These are phyloP conservation scores for Tetranychus piercei DNA, from an alignment of 2,888 invertebrate species.

Conservation along the genomic window DNA sequence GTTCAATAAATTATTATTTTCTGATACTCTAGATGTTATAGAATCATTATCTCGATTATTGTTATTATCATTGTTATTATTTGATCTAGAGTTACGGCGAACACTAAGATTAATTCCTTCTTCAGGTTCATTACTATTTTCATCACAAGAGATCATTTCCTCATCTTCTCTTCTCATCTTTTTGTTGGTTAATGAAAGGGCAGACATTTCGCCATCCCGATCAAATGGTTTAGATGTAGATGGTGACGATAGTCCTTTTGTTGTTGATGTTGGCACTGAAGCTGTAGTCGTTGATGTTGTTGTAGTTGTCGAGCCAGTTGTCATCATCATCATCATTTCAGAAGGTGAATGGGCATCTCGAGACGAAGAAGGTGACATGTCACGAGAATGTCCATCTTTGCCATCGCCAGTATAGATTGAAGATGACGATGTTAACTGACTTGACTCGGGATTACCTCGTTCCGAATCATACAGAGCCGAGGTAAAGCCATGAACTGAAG, in stretches of 20 bases:
- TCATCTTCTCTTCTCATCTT: constrained; percentile 12
- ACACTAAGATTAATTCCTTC: constrained; percentile 8
- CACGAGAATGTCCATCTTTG: constrained; percentile 2
- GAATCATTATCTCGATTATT: constrained; percentile 23
- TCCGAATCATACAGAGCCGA: constrained; percentile 2
- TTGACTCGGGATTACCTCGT: constrained; percentile 11
- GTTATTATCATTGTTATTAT: constrained; percentile 21
- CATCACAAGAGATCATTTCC: background rate
- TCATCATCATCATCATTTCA: constrained; percentile 5
- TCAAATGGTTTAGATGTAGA: background rate
- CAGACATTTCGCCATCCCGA: background rate
- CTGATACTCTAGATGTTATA: constrained; percentile 13
- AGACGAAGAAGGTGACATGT: background rate
- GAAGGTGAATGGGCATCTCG: constrained; percentile 1
- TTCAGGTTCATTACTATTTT: constrained; percentile 4
- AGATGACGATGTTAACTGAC: constrained; percentile 10
- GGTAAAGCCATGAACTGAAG: background rate
- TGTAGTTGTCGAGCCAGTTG: background rate
- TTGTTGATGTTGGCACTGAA: background rate
- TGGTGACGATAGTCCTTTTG: background rate
- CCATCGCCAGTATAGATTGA: constrained; percentile 11
- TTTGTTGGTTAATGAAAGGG: constrained; percentile 10
- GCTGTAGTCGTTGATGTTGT: background rate
- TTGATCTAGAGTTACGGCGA: background rate
- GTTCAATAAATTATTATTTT: background rate